Percentiles rank a stretch among this genome's conserved stretches.
Evolutionary conservation across 2,888 invertebrate genomes (phyloP).

Genomic region (Drosophila kokeensis): DNA sequence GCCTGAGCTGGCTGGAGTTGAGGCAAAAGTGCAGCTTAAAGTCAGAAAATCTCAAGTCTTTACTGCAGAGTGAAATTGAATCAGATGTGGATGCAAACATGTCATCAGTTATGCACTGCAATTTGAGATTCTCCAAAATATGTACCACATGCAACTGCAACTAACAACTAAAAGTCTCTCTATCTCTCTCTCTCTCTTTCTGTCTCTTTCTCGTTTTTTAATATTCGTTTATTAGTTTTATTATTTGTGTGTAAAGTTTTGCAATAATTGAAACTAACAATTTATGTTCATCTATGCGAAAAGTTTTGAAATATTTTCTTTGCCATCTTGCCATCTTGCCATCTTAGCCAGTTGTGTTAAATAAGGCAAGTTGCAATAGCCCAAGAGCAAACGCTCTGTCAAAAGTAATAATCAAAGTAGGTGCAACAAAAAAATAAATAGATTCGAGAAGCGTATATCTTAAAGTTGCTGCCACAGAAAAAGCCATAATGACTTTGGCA

Average conservation of each 20-base stretch:
- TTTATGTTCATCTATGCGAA: slow-evolving; percentile 66
- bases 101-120: not conserved
- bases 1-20: not conserved
- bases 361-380: slow-evolving; percentile 71
- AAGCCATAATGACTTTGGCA: slow-evolving; percentile 67
- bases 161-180: not conserved
- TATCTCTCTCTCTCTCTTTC: not conserved
- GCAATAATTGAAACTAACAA: slow-evolving; percentile 75
- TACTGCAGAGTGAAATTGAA: not conserved
- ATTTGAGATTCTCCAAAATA: not conserved
- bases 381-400: slow-evolving; percentile 8
- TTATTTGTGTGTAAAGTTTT: slow-evolving; percentile 70
- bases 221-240: slow-evolving; percentile 19
- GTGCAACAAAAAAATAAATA: slow-evolving; percentile 15
- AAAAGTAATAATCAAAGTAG: slow-evolving; percentile 49
- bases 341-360: slow-evolving; percentile 47
- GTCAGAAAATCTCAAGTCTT: not conserved
- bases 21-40: not conserved
- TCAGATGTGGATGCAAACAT: not conserved
- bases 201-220: not conserved
- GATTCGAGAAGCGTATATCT: slow-evolving; percentile 20
- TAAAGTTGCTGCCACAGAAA: slow-evolving; percentile 41
- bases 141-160: not conserved
- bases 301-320: slow-evolving; percentile 64
- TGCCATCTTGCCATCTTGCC: not conserved